Evolutionary conservation across 37 sponge, comb jelly and placozoan genomes (phyloP), one percentile per base, ranked within the genome.

Genomic region (Theonella swinhoei): DNA sequence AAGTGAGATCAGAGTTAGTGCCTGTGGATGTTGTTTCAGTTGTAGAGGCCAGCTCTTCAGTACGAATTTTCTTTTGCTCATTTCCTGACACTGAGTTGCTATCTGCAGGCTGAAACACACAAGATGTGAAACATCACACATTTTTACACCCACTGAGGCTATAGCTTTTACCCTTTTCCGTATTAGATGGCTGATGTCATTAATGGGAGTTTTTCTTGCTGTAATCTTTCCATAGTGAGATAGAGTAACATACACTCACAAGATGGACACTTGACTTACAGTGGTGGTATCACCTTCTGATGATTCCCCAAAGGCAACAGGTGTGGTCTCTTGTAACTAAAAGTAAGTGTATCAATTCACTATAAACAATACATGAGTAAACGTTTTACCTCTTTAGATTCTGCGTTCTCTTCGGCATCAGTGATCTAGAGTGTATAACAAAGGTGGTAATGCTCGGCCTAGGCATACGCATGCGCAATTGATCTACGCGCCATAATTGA

Each of bases 111-210:
- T 68, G 34, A 4, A 47, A 17, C 54, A 7, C 54, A 47, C 14
- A 47, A 7, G n/a, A n/a, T n/a, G n/a, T n/a, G n/a, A n/a, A n/a
- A n/a, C n/a, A n/a, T n/a, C n/a, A n/a, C n/a, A n/a, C n/a, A n/a
- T n/a, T n/a, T n/a, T n/a, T n/a, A n/a, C n/a, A n/a, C n/a, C n/a
- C n/a, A n/a, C n/a, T n/a, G n/a, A n/a, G n/a, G n/a, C n/a, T n/a
- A n/a, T n/a, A n/a, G n/a, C n/a, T 70, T 83, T 69, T 39, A 79
- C 80, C 64, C 84, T 77, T 62, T 89, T 89, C n/a, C 89, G 38
- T 26, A 89, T 79, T 3, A 89, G 80, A 39, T 89, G 89, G 39
- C 40, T 67, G 20, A 89, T 89, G 68, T 89, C 89, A 33, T 42
- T 71, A 0, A 62, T 65, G 14, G 82, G 88, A n/a, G 40, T 64